phyloP scores from a whole-genome alignment of 2,797 vertebrate genomes.

The Pseudochirops corinnae region DNA sequence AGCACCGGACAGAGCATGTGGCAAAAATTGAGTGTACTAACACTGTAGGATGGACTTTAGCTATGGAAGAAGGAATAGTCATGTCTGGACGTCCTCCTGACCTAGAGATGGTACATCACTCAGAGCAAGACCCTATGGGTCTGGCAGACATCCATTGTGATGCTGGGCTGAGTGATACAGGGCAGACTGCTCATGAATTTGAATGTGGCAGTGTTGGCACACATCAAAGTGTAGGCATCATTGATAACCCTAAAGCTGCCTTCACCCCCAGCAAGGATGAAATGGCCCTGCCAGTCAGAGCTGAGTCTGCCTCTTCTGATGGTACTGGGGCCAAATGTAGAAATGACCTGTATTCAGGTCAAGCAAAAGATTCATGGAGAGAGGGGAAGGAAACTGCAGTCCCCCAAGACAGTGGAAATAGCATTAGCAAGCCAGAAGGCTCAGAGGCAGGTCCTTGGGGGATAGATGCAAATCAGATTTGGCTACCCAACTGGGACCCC shows the following conservation, averaged over 20 bases:
- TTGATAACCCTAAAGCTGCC: conserved; percentile 61
- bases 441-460: conserved; percentile 85
- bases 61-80: conserved; percentile 54
- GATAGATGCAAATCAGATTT: conserved; percentile 73
- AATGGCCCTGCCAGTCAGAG: conserved; percentile 15
- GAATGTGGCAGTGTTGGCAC: conserved; percentile 77
- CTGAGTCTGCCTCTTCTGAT: conserved; percentile 47
- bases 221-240: conserved; percentile 55
- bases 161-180: conserved; percentile 63
- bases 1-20: conserved; percentile 44
- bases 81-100: neutral
- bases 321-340: conserved; percentile 60
- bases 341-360: conserved; percentile 58
- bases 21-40: conserved; percentile 62
- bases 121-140: conserved; percentile 60
- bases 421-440: conserved; percentile 65
- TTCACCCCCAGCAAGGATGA: conserved; percentile 65
- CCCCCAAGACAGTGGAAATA: conserved; percentile 39
- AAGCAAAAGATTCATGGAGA: conserved; percentile 68
- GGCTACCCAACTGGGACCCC: conserved; percentile 84
- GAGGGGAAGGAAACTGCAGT: conserved; percentile 54
- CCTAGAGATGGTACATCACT: conserved; percentile 46
- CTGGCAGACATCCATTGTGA: conserved; percentile 63
- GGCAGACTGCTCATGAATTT: conserved; percentile 80
- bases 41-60: conserved; percentile 48